Conservation (phyloP, 2,797 vertebrate genomes). For the Amblyraja radiata region DNA sequence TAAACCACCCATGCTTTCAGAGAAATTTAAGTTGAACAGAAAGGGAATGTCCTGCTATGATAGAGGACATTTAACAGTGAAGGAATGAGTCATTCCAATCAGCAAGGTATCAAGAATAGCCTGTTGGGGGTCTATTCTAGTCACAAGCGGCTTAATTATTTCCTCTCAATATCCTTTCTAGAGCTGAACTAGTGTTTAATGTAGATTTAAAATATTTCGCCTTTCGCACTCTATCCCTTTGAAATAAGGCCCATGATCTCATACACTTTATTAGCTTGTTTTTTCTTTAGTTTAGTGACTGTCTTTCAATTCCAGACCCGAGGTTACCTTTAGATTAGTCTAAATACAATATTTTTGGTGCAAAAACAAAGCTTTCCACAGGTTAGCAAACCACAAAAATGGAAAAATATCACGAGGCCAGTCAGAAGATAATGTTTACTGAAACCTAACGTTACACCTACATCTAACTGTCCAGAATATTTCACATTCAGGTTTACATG, state of each 20-base stretch:
- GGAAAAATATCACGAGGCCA: not conserved
- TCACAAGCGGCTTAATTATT: not conserved
- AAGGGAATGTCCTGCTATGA: not conserved
- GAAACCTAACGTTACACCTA: not conserved
- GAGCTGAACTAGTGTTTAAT: not conserved
- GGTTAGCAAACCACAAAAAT: too few relatives aligned
- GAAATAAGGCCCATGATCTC: not conserved
- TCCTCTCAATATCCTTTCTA: too few relatives aligned
- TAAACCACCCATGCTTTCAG: not conserved
- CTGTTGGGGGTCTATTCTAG: not conserved
- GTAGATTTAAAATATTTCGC: not conserved
- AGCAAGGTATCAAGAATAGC: not conserved
- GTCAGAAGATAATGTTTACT: not conserved
- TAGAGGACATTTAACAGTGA: not conserved
- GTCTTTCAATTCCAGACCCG: not conserved
- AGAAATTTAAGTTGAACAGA: not conserved
- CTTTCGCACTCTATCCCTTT: not conserved
- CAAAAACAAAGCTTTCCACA: not conserved
- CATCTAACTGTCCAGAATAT: not conserved
- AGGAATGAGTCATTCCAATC: not conserved
- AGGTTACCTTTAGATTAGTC: not conserved
- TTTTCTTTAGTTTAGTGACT: not conserved
- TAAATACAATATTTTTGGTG: not conserved
- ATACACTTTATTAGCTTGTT: not conserved
- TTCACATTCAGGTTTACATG: too few relatives aligned